phyloP scores from a whole-genome alignment of 2,113 vertebrate species.

The Labeo catla region DNA sequence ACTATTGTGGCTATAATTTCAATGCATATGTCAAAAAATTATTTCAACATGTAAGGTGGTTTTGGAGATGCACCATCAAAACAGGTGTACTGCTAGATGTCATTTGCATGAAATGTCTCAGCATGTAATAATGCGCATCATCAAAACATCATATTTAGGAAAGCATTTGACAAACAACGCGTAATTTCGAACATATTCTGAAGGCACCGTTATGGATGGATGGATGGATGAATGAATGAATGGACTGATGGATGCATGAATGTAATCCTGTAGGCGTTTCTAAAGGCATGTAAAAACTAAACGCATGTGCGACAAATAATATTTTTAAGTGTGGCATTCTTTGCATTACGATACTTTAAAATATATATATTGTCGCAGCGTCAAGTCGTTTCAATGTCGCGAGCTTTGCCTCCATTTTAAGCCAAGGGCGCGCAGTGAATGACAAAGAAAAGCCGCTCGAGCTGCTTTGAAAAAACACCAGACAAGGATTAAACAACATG shows the following conservation, averaged over 20 bases:
- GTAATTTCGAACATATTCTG: background rate
- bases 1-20: background rate
- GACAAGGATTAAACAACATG: background rate
- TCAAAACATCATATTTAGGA: background rate
- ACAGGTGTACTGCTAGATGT: background rate
- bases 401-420: conserved; percentile 42
- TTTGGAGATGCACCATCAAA: background rate
- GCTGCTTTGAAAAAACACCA: background rate
- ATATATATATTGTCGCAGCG: background rate
- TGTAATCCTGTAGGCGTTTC: background rate
- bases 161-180: background rate
- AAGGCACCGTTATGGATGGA: background rate
- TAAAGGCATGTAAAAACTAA: background rate
- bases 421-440: conserved; percentile 10
- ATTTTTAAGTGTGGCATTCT: background rate
- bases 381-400: background rate
- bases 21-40: background rate
- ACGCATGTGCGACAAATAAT: background rate
- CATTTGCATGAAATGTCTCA: background rate
- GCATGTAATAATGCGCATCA: background rate
- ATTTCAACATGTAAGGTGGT: background rate
- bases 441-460: conserved; percentile 16
- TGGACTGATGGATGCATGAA: background rate
- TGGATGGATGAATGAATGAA: conserved; percentile 6
- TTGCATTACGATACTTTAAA: background rate